Base-by-base conservation (phyloP, 2,797 vertebrate species). In the Atherinosoma microstoma region DNA sequence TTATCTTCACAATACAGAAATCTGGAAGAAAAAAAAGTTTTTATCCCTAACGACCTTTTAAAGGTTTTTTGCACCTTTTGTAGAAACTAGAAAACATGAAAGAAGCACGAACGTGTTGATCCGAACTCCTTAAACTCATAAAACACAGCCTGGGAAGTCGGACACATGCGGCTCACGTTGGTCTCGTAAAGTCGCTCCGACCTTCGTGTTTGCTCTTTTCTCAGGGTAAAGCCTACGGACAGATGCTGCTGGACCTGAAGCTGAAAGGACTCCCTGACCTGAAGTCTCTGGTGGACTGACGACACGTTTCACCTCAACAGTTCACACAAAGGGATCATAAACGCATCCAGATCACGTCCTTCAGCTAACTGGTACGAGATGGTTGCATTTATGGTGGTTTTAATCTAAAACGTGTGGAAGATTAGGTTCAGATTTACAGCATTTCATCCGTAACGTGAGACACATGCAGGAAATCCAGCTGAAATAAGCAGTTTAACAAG, bases 171-270 rank as follows among this genome's bases (percentile, higher is more conserved):
- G 16, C 42, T 20, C 18, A 45, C 16, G 6, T 2, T 45, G 40
- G 40, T 18, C 47, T 10, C 6, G 49, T 56, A 8, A 22, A 35
- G n/a, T 16, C 47, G 8, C 15, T 0, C 1, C 29, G 16, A 13
- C 3, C 34, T 18, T 18, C n/a, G 3, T 35, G 47, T 74, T 34
- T 62, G 22, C 12, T 62, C 4, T 67, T 2, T 73, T 77, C 78
- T 58, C 87, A 97, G 96, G 96, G 96, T 18, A 97, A 97, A 89
- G 95, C 95, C 27, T 95, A 92, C 60, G 96, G 95, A 70, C 96
- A 97, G 89, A 98, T 97, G 95, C 87, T 97, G 78, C 85, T 97
- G 90, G 96, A 96, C 86, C 87, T 96, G 81, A 89, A 95, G 89
- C 93, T 97, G 38, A 93, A 73, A 65, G 94, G 95, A 20, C 90